phyloP scores from a whole-genome alignment of 1,140 invertebrate genomes.

The Xylocopa sonorina region DNA sequence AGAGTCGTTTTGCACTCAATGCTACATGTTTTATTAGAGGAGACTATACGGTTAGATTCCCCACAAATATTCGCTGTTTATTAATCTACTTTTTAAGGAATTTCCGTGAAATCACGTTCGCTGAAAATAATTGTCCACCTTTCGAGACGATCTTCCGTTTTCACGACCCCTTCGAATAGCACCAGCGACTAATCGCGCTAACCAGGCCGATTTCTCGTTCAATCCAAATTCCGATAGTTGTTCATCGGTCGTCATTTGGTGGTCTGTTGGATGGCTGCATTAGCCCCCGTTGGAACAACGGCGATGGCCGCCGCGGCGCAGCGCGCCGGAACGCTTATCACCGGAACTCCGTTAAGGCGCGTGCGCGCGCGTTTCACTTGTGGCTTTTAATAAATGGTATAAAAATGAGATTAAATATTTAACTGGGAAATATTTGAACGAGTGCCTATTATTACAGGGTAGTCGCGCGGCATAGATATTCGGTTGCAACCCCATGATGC shows the following conservation, averaged over 20 bases:
- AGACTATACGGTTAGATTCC: no score
- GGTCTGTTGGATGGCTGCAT: no score
- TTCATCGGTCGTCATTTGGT: no score
- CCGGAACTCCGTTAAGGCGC: slow-evolving; percentile 36
- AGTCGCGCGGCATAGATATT: slow-evolving; percentile 68
- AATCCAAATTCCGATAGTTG: slow-evolving; percentile 28
- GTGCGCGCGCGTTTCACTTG: slow-evolving; percentile 60
- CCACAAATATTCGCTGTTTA: no score
- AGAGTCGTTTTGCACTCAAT: no score
- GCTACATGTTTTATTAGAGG: no score
- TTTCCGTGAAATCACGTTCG: no score
- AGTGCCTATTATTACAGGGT: slow-evolving; percentile 73
- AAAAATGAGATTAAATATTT: slow-evolving; percentile 78
- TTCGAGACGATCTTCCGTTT: neutral
- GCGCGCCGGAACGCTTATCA: no score
- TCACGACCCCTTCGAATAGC: neutral
- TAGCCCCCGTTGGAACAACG: no score
- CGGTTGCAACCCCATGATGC: slow-evolving; percentile 65
- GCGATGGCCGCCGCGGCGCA: slow-evolving; percentile 14
- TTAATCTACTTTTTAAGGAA: no score
- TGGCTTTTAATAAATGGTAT: slow-evolving; percentile 77
- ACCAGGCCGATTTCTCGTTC: neutral
- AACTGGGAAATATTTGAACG: slow-evolving; percentile 77
- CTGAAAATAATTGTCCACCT: no score
- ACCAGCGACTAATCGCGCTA: neutral